A percentile compares a stretch with the other conserved stretches of the same genome.
Evolutionary conservation across 2,888 invertebrate species (phyloP).

Genomic region (Odontocolon sp.): DNA sequence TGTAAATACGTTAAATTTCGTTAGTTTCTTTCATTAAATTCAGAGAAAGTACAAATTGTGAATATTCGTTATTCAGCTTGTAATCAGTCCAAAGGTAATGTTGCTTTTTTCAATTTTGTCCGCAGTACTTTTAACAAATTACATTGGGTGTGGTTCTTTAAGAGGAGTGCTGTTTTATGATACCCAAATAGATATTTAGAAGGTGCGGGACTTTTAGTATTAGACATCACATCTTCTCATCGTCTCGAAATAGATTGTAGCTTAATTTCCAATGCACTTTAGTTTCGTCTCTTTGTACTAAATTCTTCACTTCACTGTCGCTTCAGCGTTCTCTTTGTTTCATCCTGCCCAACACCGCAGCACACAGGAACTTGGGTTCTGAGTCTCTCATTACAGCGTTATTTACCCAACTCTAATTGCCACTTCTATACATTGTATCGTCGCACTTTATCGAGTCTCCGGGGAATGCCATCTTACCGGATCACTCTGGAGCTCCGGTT

Average conservation of each 20-base stretch:
- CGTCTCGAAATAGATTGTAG: background rate
- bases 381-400: constrained; percentile 40
- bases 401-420: constrained; percentile 49
- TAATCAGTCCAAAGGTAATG: background rate
- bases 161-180: constrained; percentile 12
- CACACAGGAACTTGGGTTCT: constrained; percentile 10
- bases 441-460: constrained; percentile 35
- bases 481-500: constrained; percentile 26
- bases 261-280: background rate
- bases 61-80: background rate
- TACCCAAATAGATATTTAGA: background rate
- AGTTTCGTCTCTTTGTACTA: background rate
- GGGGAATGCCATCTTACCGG: constrained; percentile 20
- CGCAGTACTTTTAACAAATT: background rate
- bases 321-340: background rate
- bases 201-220: background rate
- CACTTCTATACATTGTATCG: constrained; percentile 30
- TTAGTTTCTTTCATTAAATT: no score
- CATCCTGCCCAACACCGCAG: background rate
- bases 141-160: background rate
- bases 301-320: background rate
- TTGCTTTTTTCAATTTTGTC: background rate
- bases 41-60: no score
- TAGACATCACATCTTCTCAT: background rate
- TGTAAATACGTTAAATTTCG: no score